Conservation (phyloP, 2,888 invertebrate genomes). For the Tanytarsus gracilentus region DNA sequence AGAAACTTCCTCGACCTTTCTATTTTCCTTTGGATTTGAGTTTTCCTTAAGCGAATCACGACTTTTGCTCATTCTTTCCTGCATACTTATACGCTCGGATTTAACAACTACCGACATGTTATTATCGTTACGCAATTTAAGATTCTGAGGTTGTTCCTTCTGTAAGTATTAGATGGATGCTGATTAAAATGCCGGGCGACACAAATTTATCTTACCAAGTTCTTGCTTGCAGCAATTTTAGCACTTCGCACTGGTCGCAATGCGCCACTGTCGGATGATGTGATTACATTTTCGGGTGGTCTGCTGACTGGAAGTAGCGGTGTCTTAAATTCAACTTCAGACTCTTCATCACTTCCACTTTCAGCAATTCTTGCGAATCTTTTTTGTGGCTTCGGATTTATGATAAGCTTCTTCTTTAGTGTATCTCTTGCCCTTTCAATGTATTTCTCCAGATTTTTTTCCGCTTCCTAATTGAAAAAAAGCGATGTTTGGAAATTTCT, state of each 20-base stretch:
- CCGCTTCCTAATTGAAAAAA: background rate
- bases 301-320: background rate
- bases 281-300: background rate
- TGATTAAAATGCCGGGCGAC: background rate
- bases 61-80: background rate
- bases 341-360: background rate
- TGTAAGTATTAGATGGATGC: background rate
- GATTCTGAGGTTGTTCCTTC: conserved; percentile 11
- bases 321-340: background rate
- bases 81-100: background rate
- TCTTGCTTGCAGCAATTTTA: conserved; percentile 1
- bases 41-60: conserved; percentile 20
- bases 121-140: conserved; percentile 19
- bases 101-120: background rate
- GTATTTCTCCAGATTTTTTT: background rate
- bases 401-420: background rate
- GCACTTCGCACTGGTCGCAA: conserved; percentile 15
- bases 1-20: background rate
- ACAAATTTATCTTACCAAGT: conserved; percentile 4
- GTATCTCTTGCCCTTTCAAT: background rate
- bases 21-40: background rate
- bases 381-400: conserved; percentile 20
- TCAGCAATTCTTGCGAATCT: background rate
- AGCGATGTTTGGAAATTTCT: no score
- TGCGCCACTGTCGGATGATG: background rate